Evolutionary conservation across 1,140 invertebrate genomes (phyloP).

Genomic region (Bilobella aurantiaca): DNA sequence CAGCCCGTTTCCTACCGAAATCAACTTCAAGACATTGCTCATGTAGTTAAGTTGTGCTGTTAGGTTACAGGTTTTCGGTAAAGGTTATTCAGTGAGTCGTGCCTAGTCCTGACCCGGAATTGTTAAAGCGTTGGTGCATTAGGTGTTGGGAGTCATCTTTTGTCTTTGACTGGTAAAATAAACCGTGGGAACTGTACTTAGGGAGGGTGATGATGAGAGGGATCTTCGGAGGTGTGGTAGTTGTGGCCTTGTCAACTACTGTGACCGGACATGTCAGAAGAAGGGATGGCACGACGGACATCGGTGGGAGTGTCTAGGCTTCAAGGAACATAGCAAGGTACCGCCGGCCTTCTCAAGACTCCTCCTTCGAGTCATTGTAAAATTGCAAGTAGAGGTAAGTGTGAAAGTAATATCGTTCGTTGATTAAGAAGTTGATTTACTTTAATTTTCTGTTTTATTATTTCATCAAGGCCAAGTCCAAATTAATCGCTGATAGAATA

Average conservation of each 20-base stretch:
- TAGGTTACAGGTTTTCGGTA: too few relatives aligned
- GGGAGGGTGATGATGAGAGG: slow-evolving; percentile 7
- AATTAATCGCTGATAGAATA: background rate
- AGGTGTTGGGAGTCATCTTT: too few relatives aligned
- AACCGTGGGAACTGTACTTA: slow-evolving; percentile 2
- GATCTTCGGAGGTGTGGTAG: slow-evolving; percentile 22
- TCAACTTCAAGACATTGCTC: too few relatives aligned
- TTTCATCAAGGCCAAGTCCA: too few relatives aligned
- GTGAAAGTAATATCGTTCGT: background rate
- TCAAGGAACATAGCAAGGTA: slow-evolving; percentile 55
- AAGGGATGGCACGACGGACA: slow-evolving; percentile 59
- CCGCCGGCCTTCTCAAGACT: slow-evolving; percentile 59
- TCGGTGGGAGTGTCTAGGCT: slow-evolving; percentile 61
- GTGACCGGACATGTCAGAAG: slow-evolving; percentile 60
- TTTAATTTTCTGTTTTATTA: too few relatives aligned
- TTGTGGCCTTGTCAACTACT: slow-evolving; percentile 54
- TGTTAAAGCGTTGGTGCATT: too few relatives aligned
- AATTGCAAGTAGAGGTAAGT: slow-evolving; percentile 42
- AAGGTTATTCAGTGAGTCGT: too few relatives aligned
- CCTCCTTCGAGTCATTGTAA: slow-evolving; percentile 59
- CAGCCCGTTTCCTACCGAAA: too few relatives aligned
- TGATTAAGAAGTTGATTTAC: too few relatives aligned
- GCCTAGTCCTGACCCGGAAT: too few relatives aligned
- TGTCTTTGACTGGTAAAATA: background rate
- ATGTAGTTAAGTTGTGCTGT: too few relatives aligned